phyloP scores from a whole-genome alignment of 1,140 invertebrate genomes.

The Drosophila kohkoa region DNA sequence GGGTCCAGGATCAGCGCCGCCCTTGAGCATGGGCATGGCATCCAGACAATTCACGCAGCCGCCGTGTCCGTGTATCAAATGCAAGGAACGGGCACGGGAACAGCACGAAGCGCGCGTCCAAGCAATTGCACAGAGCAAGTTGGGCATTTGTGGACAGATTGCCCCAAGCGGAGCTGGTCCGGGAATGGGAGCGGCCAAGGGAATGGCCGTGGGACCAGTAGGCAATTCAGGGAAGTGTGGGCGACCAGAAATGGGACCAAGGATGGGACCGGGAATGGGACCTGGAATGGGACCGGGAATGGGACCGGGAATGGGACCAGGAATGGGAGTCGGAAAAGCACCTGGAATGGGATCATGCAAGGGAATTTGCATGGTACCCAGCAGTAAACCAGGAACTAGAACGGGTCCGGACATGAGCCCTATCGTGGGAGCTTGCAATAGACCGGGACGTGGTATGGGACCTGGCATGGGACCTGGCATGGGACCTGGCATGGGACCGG shows the following conservation, averaged over 20 bases:
- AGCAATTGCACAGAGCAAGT: not conserved
- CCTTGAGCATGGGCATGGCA: constrained; percentile 10
- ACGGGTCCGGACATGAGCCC: not conserved
- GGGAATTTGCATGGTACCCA: no score
- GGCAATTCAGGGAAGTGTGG: not conserved
- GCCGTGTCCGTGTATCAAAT: constrained; percentile 39
- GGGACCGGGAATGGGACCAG: not conserved
- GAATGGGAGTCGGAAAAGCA: not conserved
- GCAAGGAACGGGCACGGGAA: constrained; percentile 24
- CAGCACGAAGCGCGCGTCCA: not conserved
- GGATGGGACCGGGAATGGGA: not conserved
- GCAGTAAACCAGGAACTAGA: not conserved
- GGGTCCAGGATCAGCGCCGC: not conserved
- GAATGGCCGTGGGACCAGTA: not conserved
- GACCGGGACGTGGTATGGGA: not conserved
- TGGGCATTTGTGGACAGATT: constrained; percentile 5
- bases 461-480: not conserved
- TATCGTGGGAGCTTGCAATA: not conserved
- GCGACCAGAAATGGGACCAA: not conserved
- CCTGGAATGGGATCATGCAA: not conserved
- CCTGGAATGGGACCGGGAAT: no score
- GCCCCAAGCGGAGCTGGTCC: not conserved
- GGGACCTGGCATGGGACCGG: not conserved
- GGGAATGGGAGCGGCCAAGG: not conserved
- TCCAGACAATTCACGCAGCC: not conserved